These are phyloP conservation scores for Phenganax marumi DNA, from an alignment of 92 coral and sea anemone species.

Conservation along the genomic window DNA sequence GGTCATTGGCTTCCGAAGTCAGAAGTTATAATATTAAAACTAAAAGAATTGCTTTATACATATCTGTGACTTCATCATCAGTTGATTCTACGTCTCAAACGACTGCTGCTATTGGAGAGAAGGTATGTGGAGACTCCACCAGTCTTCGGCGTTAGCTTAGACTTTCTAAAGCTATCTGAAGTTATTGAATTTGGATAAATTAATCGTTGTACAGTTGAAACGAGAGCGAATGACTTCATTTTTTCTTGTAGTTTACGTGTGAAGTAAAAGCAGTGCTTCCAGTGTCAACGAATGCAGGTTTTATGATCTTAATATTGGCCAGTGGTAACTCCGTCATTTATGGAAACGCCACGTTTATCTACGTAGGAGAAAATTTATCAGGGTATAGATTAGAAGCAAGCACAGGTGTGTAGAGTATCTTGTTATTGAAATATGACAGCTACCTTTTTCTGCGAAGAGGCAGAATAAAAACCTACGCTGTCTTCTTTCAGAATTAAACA, in stretches of 20 bases:
- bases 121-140: slow-evolving; percentile 47
- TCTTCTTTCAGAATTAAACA: background rate
- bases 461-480: background rate
- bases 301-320: slow-evolving; percentile 48
- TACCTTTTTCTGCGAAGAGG: background rate
- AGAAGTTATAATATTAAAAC: slow-evolving; percentile 1
- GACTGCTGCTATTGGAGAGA: slow-evolving; percentile 73
- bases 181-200: no score
- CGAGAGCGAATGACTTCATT: background rate
- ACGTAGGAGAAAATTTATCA: slow-evolving; percentile 63
- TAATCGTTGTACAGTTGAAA: no score
- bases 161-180: background rate
- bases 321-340: slow-evolving; percentile 54
- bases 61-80: slow-evolving; percentile 51
- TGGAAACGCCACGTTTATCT: slow-evolving; percentile 44
- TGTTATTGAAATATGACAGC: background rate
- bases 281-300: slow-evolving; percentile 66
- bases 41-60: slow-evolving; percentile 47
- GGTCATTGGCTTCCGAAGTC: slow-evolving; percentile 54
- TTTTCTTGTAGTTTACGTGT: slow-evolving; percentile 16
- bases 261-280: slow-evolving; percentile 52
- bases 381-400: slow-evolving; percentile 54
- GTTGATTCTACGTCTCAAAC: slow-evolving; percentile 43
- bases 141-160: background rate
- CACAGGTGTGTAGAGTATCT: slow-evolving; percentile 16